Conservation (phyloP, 2,888 invertebrate species). For the Tenthredo livida region DNA sequence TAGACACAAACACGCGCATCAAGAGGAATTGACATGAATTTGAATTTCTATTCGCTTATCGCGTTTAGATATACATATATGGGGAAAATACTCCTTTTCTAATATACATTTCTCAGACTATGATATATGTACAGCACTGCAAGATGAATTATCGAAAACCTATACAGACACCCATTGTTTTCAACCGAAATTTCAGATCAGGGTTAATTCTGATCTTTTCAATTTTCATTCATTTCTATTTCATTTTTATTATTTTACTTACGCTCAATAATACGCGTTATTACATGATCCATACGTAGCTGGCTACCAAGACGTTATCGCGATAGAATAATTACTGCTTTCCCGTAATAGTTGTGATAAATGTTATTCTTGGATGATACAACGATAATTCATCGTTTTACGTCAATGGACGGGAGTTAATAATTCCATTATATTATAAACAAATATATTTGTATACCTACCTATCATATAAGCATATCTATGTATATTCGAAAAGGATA, state of each 20-base stretch:
- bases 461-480: no score
- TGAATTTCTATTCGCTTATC: constrained; percentile 19
- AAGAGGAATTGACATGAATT: background rate
- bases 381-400: background rate
- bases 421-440: background rate
- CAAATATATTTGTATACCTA: no score
- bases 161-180: background rate
- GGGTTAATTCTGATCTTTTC: no score
- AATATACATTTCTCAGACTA: background rate
- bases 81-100: background rate
- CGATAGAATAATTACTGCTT: no score
- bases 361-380: background rate
- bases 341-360: background rate
- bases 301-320: background rate
- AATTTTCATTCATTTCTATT: no score
- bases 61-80: background rate
- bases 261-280: background rate
- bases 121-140: no score
- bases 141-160: background rate
- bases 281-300: background rate
- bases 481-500: background rate
- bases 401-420: background rate
- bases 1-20: background rate
- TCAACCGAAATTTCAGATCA: no score
- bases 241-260: no score